Conservation (phyloP, 2,888 invertebrate genomes). For the Capitulum mitella region DNA sequence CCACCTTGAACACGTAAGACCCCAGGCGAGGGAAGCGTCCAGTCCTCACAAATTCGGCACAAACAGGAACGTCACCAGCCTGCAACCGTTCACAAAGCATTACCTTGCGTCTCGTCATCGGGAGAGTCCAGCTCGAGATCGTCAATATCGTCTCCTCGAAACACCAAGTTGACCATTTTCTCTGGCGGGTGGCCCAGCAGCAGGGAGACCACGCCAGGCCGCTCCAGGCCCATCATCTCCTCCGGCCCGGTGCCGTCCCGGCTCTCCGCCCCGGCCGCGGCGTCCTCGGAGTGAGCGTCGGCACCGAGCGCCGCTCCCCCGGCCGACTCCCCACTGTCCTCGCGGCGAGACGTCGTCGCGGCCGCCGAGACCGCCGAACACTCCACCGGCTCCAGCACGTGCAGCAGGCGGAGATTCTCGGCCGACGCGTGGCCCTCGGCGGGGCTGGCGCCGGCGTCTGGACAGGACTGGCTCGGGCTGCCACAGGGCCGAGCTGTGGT, state of each 20-base stretch:
- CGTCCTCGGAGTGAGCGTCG: too few species aligned
- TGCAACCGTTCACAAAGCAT: too few species aligned
- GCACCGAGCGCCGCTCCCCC: neutral
- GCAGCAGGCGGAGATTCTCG: too few species aligned
- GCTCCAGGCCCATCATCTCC: neutral
- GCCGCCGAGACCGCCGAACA: too few species aligned
- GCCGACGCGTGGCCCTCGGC: neutral
- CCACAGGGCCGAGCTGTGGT: neutral
- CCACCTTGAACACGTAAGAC: too few species aligned
- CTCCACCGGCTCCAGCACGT: neutral
- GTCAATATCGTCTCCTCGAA: neutral
- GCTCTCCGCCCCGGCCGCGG: neutral
- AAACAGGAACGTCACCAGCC: too few species aligned
- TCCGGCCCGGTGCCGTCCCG: neutral
- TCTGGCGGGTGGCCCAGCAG: neutral
- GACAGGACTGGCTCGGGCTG: neutral
- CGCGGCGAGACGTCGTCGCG: too few species aligned
- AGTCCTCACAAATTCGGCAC: too few species aligned
- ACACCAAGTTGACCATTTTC: conserved; percentile 12
- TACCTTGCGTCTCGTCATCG: neutral
- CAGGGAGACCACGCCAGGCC: neutral
- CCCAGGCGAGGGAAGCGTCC: too few species aligned
- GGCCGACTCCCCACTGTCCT: neutral
- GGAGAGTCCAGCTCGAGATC: conserved; percentile 12
- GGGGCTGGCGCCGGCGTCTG: neutral